These are phyloP conservation scores for Oncorhynchus mykiss DNA, from an alignment of 2,113 vertebrate species.

Conservation along the genomic window DNA sequence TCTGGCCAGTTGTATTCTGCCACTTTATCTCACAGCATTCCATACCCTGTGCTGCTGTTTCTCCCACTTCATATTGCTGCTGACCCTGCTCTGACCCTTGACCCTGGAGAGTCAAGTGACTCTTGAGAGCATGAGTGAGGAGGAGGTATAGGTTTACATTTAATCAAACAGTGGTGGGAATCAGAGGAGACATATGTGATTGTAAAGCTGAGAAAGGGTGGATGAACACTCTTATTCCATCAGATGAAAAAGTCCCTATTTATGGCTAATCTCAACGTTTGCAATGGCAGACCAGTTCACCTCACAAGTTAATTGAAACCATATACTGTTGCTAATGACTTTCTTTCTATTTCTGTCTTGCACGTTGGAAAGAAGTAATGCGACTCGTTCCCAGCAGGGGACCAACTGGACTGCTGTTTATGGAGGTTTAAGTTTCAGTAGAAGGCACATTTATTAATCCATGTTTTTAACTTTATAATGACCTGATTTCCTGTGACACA, in stretches of 20 bases:
- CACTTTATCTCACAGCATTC: background rate
- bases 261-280: conserved; percentile 31
- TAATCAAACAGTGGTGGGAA: conserved; percentile 38
- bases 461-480: conserved; percentile 34
- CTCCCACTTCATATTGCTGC: background rate
- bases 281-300: conserved; percentile 16
- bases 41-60: background rate
- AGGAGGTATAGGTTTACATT: conserved; percentile 9
- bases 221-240: conserved; percentile 48
- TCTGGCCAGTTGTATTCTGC: background rate
- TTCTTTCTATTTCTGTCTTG: conserved; percentile 7
- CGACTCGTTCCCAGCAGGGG: conserved; percentile 21
- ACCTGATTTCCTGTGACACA: conserved; percentile 56
- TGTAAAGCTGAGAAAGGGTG: conserved; percentile 62
- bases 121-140: conserved; percentile 5
- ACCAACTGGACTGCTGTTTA: conserved; percentile 23
- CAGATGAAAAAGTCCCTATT: conserved; percentile 36
- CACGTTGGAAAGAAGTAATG: conserved; percentile 15
- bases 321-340: conserved; percentile 9
- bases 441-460: conserved; percentile 19
- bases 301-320: conserved; percentile 6
- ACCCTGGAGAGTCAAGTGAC: conserved; percentile 36
- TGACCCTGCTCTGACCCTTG: conserved; percentile 14
- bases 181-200: conserved; percentile 12
- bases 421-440: conserved; percentile 33